Conservation (phyloP, 2,888 invertebrate genomes). For the Archaeoteleia sp. region DNA sequence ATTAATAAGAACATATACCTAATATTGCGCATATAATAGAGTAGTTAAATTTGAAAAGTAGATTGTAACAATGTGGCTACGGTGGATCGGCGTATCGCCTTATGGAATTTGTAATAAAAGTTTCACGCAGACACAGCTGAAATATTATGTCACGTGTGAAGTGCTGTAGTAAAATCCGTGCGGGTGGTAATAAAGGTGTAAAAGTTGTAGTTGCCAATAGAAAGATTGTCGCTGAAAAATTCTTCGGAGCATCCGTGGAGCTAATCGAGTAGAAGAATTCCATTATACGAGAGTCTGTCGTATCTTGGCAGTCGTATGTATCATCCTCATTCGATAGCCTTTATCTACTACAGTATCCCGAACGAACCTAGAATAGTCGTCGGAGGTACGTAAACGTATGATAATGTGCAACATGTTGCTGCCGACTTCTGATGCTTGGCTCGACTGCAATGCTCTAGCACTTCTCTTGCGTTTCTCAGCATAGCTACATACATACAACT, state of each 20-base stretch:
- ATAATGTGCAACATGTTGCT: slow-evolving; percentile 46
- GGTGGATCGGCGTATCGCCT: no score
- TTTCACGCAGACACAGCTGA: no score
- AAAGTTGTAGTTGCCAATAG: background rate
- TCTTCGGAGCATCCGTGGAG: background rate
- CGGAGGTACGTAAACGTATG: slow-evolving; percentile 11
- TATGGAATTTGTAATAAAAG: no score
- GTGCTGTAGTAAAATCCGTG: no score
- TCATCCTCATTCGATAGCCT: slow-evolving; percentile 21
- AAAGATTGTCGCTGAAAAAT: background rate
- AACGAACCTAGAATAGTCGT: slow-evolving; percentile 12
- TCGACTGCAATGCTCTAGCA: slow-evolving; percentile 12
- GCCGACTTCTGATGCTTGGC: slow-evolving; percentile 30
- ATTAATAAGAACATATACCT: no score
- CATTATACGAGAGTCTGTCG: slow-evolving; percentile 7
- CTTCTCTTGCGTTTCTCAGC: slow-evolving; percentile 7
- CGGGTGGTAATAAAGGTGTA: slow-evolving; percentile 1
- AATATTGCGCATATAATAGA: no score
- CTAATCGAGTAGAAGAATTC: slow-evolving; percentile 20
- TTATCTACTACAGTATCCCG: slow-evolving; percentile 19
- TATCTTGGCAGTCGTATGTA: slow-evolving; percentile 10
- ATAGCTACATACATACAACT: background rate
- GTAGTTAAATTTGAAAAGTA: no score
- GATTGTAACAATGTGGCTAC: no score
- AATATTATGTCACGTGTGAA: no score